phyloP scores from a whole-genome alignment of 2,888 invertebrate genomes.

The Didymodactylos carnosus region DNA sequence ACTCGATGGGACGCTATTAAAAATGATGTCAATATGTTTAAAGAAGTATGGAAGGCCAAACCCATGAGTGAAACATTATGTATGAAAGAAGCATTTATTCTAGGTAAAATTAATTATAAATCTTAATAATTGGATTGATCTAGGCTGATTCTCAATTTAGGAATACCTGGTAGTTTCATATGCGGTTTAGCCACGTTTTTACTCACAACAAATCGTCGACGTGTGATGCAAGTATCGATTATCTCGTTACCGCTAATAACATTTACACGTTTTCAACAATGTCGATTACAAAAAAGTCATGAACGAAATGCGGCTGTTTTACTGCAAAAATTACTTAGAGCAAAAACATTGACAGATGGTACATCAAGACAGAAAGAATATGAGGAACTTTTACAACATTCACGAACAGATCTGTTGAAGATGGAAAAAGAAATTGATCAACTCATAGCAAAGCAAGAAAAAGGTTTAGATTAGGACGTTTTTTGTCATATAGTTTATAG shows the following conservation, averaged over 20 bases:
- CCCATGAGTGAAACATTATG: neutral
- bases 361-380: neutral
- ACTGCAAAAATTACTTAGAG: neutral
- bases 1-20: neutral
- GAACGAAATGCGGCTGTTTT: neutral
- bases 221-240: neutral
- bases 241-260: neutral
- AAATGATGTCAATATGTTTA: neutral
- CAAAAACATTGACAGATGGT: neutral
- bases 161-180: neutral
- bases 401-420: neutral
- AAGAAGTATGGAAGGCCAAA: neutral
- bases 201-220: neutral
- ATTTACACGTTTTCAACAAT: neutral
- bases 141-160: neutral
- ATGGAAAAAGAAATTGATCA: neutral
- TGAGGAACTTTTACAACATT: neutral
- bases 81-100: neutral
- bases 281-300: neutral
- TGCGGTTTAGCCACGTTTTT: neutral
- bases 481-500: too few relatives aligned
- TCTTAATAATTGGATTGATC: neutral
- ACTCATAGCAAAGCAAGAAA: neutral
- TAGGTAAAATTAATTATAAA: neutral
- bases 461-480: too few relatives aligned